A percentile compares a stretch with the other conserved stretches of the same genome.
Evolutionary conservation across 2,797 vertebrate genomes (phyloP).

Genomic region (Oryzias dopingdopingensis): DNA sequence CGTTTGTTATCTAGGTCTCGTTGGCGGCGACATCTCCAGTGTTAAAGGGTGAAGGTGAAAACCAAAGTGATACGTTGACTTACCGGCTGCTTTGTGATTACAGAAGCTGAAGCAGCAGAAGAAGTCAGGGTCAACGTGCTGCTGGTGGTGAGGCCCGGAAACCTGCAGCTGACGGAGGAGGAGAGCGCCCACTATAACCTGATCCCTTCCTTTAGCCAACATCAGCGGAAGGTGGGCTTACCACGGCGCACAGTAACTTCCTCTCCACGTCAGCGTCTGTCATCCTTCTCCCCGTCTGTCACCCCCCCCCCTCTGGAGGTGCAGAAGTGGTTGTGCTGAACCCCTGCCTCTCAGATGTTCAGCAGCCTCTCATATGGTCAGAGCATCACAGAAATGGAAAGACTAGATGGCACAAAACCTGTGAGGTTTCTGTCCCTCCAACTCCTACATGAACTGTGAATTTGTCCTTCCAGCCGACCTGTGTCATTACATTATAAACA

Average conservation of each 20-base stretch:
- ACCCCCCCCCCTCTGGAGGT: conserved; percentile 38
- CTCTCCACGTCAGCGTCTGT: neutral
- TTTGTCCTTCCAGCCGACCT: conserved; percentile 20
- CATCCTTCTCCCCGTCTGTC: neutral
- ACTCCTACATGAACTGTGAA: conserved; percentile 36
- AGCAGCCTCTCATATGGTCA: neutral
- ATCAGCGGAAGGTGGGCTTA: conserved; percentile 76
- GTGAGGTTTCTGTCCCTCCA: conserved; percentile 24
- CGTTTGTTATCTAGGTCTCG: no score
- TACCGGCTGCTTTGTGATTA: conserved; percentile 5
- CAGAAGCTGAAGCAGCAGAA: conserved; percentile 94
- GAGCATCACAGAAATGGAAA: neutral
- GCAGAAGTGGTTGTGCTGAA: neutral
- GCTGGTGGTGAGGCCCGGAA: conserved; percentile 90
- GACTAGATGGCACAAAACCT: conserved; percentile 27
- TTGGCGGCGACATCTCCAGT: no score
- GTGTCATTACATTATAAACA: conserved; percentile 6
- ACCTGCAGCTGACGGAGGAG: conserved; percentile 90
- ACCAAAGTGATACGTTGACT: neutral
- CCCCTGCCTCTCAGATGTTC: neutral
- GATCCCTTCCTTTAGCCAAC: conserved; percentile 87
- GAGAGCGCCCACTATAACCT: conserved; percentile 86
- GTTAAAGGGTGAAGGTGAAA: no score
- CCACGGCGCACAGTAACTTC: conserved; percentile 12
- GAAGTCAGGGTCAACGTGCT: conserved; percentile 86